Base-by-base conservation (phyloP, 1,140 invertebrate genomes). In the Formica exsecta region DNA sequence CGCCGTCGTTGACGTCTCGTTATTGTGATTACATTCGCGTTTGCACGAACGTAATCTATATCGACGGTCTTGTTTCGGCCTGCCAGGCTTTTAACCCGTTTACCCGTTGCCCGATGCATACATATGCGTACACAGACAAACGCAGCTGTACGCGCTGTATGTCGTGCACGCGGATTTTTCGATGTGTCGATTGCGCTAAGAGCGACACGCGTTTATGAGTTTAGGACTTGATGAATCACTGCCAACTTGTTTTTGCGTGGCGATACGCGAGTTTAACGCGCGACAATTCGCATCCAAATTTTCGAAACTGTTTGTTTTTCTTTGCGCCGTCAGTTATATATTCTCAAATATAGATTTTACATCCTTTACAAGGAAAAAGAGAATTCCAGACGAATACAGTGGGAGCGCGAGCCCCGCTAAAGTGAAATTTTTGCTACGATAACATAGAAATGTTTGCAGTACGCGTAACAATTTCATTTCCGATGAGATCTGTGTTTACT, bases 21-120 rank as follows among this genome's bases (percentile, higher is more conserved):
- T 92, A 92, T 91, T 91, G 90, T 91, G 91, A 93, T 93, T 91
- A 93, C 88, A 90, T 89, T 91, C 86, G 77, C 88, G 86, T 90
- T 92, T 91, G 88, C 85, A 54, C 80, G 88, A 79, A 76, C 90
- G 89, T 92, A 92, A 92, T 93, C 89, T 92, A 91, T 90, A 92
- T 93, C 89, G 91, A 89, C 88, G 87, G 85, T 57, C 81, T 57
- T 75, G 81, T 91, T 86, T 87, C 87, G 61, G 89, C 80, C 77
- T 87, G 86, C 88, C 86, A 89, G 57, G 89, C 87, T 90, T 89
- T 88, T 87, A 88, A 89, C 87, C 85, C 87, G 85, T 85, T 87
- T 71, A 89, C 59, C 85, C 11, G 41, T 44, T 25, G 61, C n/a
- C 48, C 61, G 85, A 74, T 74, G 48, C 48, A 84, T 84, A 51